Base-by-base conservation (phyloP, 1,140 invertebrate species). In the Neodiprion pinetum region DNA sequence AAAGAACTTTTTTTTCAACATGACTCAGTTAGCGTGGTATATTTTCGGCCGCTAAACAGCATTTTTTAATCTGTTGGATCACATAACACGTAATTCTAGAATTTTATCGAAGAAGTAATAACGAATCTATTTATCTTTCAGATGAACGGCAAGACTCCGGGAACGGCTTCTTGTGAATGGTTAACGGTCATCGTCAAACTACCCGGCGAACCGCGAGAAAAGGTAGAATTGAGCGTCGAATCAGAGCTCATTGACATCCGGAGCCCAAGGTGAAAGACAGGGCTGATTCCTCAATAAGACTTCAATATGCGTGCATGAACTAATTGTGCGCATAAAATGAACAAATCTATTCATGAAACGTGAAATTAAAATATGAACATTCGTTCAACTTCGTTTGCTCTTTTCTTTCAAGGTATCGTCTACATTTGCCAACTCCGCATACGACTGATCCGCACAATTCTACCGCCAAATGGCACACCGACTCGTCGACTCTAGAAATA, bases 141-240 rank as follows among this genome's bases (percentile, higher is more conserved):
- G 94, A 95, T 97, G 91, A 93, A 95, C 0, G 92, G 93, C 74
- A 97, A 96, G 86, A 96, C 94, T 9, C 92, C 94, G 48, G 87
- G 92, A 0, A 94, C 95, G 1, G 90, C 95, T 0, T 97, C 96
- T 82, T 97, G 96, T 84, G 96, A 97, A 84, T 93, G 95, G 85
- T 91, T 97, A 83, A 90, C 96, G 4, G 86, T 97, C 0, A 90
- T 90, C 72, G 91, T 98, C 9, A 88, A 92, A 77, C 86, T 98
- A 83, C 93, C 95, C 0, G 92, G 90, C 14, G 95, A 96, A 84
- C 90, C 89, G 73, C 84, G 87, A 47, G 91, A 92, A 80, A 88
- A 91, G 74, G 90, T 95, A 12, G 92, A 94, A 74, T 86, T 97
- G 3, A 91, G 92, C 75, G 91, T 97, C 0, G 92, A 93, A 76